Evolutionary conservation across 2,113 vertebrate genomes (phyloP).

Genomic region (Prochilodus magdalenae): DNA sequence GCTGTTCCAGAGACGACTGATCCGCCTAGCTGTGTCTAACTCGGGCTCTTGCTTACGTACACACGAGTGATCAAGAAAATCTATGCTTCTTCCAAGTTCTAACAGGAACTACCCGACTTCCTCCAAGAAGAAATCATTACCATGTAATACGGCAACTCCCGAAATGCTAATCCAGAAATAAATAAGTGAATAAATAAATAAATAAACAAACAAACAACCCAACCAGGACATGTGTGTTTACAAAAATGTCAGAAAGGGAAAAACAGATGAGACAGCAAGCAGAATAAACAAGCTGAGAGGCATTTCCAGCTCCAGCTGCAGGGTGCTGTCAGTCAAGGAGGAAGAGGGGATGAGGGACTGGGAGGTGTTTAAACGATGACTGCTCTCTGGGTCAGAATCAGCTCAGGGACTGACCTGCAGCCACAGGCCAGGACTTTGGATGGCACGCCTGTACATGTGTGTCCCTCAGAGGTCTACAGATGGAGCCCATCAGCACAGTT

Average conservation of each 20-base stretch:
- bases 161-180: not conserved
- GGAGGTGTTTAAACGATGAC: not conserved
- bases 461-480: not conserved
- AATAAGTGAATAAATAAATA: not conserved
- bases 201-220: not conserved
- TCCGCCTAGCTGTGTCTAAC: not conserved
- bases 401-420: not conserved
- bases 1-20: not conserved
- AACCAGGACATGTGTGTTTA: not conserved
- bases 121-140: not conserved
- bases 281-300: not conserved
- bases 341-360: not conserved
- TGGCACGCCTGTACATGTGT: not conserved
- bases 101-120: not conserved
- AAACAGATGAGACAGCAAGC: not conserved
- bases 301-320: not conserved
- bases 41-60: not conserved
- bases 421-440: not conserved
- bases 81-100: not conserved
- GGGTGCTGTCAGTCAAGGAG: not conserved
- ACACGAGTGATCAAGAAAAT: not conserved
- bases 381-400: not conserved
- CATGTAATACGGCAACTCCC: not conserved
- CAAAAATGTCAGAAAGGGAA: not conserved
- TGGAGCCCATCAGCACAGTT: not conserved